Evolutionary conservation across 2,113 vertebrate species (phyloP).

Genomic region (Anas platyrhynchos): DNA sequence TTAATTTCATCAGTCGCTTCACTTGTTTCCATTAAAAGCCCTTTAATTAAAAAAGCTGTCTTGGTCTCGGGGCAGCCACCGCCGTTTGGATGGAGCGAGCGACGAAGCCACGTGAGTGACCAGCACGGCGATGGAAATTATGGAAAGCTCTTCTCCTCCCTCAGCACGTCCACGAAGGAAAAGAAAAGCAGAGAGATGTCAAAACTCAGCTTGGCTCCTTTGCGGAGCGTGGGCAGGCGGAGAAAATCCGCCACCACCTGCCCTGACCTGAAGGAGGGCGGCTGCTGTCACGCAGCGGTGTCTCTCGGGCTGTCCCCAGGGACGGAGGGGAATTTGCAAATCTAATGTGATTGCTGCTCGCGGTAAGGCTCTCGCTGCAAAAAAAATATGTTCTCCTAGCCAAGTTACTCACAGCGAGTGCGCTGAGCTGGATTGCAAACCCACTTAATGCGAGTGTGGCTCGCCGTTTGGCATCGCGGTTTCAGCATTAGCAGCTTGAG

Average conservation of each 20-base stretch:
- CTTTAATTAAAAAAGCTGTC: slow-evolving; percentile 15
- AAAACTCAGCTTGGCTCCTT: not conserved
- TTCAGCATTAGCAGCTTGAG: not conserved
- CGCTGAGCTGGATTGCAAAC: not conserved
- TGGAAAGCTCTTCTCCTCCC: not conserved
- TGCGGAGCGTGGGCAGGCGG: fast-evolving
- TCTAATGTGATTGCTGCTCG: not conserved
- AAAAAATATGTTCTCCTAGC: not conserved
- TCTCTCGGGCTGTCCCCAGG: not conserved
- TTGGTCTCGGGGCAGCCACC: not conserved
- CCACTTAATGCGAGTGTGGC: not conserved
- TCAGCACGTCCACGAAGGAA: not conserved
- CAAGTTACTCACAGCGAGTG: not conserved
- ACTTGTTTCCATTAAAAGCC: slow-evolving; percentile 15
- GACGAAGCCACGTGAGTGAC: not conserved
- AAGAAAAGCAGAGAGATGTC: not conserved
- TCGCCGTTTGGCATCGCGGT: not conserved
- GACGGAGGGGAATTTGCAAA: not conserved
- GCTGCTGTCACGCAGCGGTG: not conserved
- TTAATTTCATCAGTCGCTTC: slow-evolving; percentile 31
- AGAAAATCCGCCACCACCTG: not conserved
- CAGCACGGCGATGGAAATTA: not conserved
- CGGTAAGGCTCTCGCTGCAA: not conserved
- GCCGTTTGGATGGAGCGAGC: not conserved
- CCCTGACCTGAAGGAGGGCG: not conserved